These are phyloP conservation scores for Eonycteris spelaea DNA, from an alignment of 2,113 vertebrate genomes.

Conservation along the genomic window DNA sequence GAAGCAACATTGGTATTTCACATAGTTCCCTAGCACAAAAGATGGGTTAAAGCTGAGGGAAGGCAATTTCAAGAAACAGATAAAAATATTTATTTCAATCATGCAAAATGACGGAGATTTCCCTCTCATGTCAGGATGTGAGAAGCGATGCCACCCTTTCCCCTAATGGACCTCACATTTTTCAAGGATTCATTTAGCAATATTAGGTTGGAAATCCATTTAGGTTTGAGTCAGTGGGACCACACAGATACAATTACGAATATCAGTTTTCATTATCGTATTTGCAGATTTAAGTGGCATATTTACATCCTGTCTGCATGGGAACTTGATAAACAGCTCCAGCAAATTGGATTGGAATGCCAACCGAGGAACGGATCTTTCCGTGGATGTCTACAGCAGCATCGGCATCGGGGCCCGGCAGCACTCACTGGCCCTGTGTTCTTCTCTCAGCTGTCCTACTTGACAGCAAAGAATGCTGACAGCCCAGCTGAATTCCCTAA, in stretches of 20 bases:
- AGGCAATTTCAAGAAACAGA: conserved; percentile 57
- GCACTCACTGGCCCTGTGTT: conserved; percentile 44
- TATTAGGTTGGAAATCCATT: conserved; percentile 71
- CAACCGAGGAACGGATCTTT: neutral
- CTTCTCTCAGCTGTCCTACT: conserved; percentile 57
- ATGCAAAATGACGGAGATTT: conserved; percentile 30
- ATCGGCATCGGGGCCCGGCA: neutral
- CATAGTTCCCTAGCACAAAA: neutral
- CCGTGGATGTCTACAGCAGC: neutral
- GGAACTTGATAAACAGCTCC: conserved; percentile 63
- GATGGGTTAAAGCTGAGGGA: conserved; percentile 43
- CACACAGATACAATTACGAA: conserved; percentile 74
- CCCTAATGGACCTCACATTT: conserved; percentile 53
- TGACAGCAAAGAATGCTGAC: conserved; percentile 74
- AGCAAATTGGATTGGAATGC: conserved; percentile 54
- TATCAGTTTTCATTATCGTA: conserved; percentile 81
- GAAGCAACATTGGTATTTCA: neutral
- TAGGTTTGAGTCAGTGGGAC: conserved; percentile 74
- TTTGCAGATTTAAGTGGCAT: conserved; percentile 76
- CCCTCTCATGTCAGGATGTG: conserved; percentile 47
- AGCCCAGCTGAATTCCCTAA: conserved; percentile 66
- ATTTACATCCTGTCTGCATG: conserved; percentile 74
- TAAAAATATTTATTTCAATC: conserved; percentile 46
- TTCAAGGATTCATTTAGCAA: conserved; percentile 73
- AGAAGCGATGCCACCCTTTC: conserved; percentile 55